phyloP scores from a whole-genome alignment of 2,888 invertebrate species.

The Phrixothrix hirtus region DNA sequence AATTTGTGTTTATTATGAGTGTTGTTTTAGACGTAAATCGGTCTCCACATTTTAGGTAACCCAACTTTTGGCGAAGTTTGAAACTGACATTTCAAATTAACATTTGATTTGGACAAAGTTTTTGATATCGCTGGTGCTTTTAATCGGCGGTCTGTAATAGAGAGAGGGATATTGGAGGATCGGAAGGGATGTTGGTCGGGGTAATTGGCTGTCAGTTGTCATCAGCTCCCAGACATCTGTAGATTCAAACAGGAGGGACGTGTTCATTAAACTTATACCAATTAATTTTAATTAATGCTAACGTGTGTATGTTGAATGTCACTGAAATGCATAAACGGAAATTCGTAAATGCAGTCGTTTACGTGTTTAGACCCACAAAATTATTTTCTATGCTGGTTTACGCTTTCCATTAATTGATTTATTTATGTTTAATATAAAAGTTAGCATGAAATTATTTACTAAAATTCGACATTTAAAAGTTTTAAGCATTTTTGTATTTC shows the following conservation, averaged over 20 bases:
- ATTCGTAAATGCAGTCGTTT: conserved; percentile 26
- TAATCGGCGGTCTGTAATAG: no score
- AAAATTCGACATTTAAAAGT: background rate
- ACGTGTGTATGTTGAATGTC: conserved; percentile 26
- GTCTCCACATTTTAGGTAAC: conserved; percentile 17
- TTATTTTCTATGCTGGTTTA: conserved; percentile 12
- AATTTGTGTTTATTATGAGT: conserved; percentile 24
- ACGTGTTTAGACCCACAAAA: conserved; percentile 16
- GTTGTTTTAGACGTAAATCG: conserved; percentile 23
- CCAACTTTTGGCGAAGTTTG: conserved; percentile 25
- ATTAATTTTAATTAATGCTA: conserved; percentile 53
- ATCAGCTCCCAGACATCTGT: conserved; percentile 40
- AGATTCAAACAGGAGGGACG: conserved; percentile 40
- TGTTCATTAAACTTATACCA: conserved; percentile 55
- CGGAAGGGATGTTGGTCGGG: conserved; percentile 33
- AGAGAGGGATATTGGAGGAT: conserved; percentile 36
- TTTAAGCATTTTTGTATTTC: background rate
- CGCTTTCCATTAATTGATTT: conserved; percentile 12
- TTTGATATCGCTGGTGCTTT: no score
- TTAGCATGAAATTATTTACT: conserved; percentile 6
- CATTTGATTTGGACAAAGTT: conserved; percentile 34
- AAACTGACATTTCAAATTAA: conserved; percentile 30
- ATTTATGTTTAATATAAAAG: no score
- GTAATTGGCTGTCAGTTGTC: conserved; percentile 53
- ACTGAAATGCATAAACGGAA: conserved; percentile 30